phyloP scores from a whole-genome alignment of 2,113 vertebrate genomes.

The Otus sunia region DNA sequence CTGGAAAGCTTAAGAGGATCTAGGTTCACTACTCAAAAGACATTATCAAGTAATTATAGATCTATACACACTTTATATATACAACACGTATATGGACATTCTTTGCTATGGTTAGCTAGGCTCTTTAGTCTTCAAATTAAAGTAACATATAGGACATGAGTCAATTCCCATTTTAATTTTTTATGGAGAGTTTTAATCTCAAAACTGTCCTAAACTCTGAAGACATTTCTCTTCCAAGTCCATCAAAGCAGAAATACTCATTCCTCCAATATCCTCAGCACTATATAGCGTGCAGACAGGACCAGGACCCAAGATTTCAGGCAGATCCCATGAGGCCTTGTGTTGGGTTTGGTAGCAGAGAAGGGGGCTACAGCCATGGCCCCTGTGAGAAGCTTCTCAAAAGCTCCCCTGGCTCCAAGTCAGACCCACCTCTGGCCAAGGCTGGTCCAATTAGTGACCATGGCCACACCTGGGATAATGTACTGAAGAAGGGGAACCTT shows the following conservation, averaged over 20 bases:
- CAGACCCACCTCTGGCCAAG: no score
- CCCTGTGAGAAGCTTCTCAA: no score
- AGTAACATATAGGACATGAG: not conserved
- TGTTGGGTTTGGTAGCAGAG: no score
- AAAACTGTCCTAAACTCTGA: not conserved
- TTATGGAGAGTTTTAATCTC: not conserved
- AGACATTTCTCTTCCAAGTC: not conserved
- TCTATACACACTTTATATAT: not conserved
- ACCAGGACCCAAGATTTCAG: not conserved
- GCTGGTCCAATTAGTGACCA: no score
- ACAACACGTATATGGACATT: not conserved
- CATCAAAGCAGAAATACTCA: not conserved
- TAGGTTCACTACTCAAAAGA: not conserved
- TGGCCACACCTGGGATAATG: no score
- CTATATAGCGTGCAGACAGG: not conserved
- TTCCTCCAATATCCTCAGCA: not conserved
- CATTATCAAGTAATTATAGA: not conserved
- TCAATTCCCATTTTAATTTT: not conserved
- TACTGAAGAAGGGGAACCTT: no score
- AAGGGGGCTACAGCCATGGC: no score
- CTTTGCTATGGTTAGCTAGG: not conserved
- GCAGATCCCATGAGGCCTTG: not conserved
- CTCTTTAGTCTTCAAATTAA: not conserved
- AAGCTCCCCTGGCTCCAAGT: no score
- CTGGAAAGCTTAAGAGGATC: not conserved